phyloP scores from a whole-genome alignment of 2,797 vertebrate species.

The Lepidocolaptes lacrymiger region DNA sequence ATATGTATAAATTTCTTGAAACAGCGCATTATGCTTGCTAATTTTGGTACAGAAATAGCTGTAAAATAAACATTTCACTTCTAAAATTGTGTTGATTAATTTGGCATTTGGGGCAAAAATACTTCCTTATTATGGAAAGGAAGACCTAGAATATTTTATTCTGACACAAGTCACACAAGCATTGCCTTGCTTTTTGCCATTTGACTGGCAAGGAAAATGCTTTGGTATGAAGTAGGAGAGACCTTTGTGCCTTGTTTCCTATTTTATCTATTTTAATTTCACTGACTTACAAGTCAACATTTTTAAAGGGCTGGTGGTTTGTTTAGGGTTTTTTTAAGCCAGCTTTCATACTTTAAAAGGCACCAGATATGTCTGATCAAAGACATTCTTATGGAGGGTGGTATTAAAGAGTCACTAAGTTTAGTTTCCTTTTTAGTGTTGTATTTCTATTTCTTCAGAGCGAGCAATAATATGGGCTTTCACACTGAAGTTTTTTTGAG shows the following conservation, averaged over 20 bases:
- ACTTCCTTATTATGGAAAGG: not conserved
- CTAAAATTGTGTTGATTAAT: not conserved
- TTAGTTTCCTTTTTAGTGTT: not conserved
- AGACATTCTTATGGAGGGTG: not conserved
- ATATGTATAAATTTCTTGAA: not conserved
- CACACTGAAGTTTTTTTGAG: not conserved
- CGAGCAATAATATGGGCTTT: not conserved
- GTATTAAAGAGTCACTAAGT: not conserved
- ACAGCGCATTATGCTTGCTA: not conserved
- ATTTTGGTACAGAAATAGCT: not conserved
- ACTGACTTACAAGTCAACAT: not conserved
- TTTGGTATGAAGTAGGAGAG: not conserved
- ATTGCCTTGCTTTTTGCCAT: not conserved
- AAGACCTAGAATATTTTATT: not conserved
- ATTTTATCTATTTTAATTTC: not conserved
- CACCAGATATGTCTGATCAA: not conserved
- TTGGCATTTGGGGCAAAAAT: not conserved
- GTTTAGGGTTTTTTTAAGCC: not conserved
- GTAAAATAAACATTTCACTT: not conserved
- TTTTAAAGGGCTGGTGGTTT: not conserved
- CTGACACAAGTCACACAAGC: not conserved
- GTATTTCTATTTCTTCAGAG: not conserved
- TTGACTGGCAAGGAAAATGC: not conserved
- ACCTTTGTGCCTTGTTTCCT: not conserved
- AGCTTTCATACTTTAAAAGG: not conserved